Evolutionary conservation across 1,140 invertebrate genomes (phyloP).

Genomic region (Eueides isabella): DNA sequence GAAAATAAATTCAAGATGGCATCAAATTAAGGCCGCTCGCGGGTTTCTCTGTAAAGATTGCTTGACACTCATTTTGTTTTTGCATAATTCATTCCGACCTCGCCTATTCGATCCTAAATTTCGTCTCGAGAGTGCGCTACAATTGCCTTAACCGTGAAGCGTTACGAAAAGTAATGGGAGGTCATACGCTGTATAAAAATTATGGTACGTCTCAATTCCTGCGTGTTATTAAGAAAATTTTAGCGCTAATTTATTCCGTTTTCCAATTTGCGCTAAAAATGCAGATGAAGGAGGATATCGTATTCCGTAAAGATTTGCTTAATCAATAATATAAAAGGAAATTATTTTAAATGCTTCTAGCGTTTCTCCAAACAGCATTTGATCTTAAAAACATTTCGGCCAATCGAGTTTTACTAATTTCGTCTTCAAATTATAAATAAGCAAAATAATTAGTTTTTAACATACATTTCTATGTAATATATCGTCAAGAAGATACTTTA

Average conservation of each 20-base stretch:
- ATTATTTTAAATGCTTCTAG: too few relatives aligned
- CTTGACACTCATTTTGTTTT: conserved; percentile 50
- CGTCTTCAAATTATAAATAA: too few relatives aligned
- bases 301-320: too few relatives aligned
- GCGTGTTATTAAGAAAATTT: neutral
- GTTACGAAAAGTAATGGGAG: conserved; percentile 29
- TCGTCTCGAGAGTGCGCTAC: conserved; percentile 43
- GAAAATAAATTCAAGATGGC: conserved; percentile 46
- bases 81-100: conserved; percentile 47
- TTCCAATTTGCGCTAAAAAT: neutral
- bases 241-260: neutral
- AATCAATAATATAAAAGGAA: too few relatives aligned
- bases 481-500: too few relatives aligned
- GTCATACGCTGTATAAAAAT: neutral
- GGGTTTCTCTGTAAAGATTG: conserved; percentile 42
- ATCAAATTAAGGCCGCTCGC: conserved; percentile 41
- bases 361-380: too few relatives aligned
- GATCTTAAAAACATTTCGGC: too few relatives aligned
- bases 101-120: conserved; percentile 42
- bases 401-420: too few relatives aligned
- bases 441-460: too few relatives aligned
- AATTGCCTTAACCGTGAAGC: conserved; percentile 36
- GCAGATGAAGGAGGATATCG: too few relatives aligned
- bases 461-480: too few relatives aligned
- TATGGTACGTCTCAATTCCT: neutral